Evolutionary conservation across 2,888 invertebrate genomes (phyloP).

Genomic region (Suillia variegata): DNA sequence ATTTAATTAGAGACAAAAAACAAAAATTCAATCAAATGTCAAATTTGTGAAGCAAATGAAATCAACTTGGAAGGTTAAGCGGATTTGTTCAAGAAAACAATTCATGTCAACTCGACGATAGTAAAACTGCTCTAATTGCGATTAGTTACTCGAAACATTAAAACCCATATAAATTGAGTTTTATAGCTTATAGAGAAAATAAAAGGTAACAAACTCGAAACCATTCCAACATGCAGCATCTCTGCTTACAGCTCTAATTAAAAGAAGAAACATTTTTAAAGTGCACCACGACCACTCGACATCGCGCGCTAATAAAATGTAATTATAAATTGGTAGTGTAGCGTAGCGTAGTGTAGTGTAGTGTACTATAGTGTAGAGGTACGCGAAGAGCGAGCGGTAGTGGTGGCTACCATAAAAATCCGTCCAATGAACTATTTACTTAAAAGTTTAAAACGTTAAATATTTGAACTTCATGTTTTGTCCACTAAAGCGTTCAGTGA

Average conservation of each 20-base stretch:
- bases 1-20: conserved; percentile 1
- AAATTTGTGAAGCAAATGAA: conserved; percentile 11
- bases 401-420: not conserved
- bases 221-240: too few species aligned
- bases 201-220: too few species aligned
- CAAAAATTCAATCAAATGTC: conserved; percentile 17
- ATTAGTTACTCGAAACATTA: too few species aligned
- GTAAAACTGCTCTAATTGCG: too few species aligned
- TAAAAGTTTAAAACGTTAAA: not conserved
- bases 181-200: too few species aligned
- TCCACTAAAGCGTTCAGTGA: conserved; percentile 17
- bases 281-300: not conserved
- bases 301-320: conserved; percentile 15
- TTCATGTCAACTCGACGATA: too few species aligned
- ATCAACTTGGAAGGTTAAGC: not conserved
- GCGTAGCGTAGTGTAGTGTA: too few species aligned
- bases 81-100: too few species aligned
- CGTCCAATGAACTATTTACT: not conserved
- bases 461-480: conserved; percentile 8
- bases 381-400: not conserved
- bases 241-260: conserved; percentile 3
- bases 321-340: conserved; percentile 13
- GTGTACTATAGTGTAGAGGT: too few species aligned
- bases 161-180: too few species aligned
- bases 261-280: not conserved